phyloP scores from a whole-genome alignment of 2,797 vertebrate genomes.

The Gymnopithys bicolor region DNA sequence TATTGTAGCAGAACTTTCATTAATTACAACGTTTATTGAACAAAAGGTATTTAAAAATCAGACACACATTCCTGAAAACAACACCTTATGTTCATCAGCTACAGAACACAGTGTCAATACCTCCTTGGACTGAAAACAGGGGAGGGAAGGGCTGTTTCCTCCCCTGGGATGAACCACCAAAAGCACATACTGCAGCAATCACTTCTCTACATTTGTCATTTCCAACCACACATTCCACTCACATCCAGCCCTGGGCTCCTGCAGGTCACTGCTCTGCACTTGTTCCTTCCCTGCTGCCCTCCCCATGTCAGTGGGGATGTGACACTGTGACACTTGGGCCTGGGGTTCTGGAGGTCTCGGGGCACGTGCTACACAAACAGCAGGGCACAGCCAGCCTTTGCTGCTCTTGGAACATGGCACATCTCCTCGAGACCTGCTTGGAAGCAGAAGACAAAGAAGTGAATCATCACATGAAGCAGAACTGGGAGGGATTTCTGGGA shows the following conservation, averaged over 20 bases:
- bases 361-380: not conserved
- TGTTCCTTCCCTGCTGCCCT: not conserved
- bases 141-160: constrained; percentile 16
- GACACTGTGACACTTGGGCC: not conserved
- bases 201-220: not conserved
- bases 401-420: fast-evolving
- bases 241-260: not conserved
- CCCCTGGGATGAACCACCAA: not conserved
- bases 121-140: not conserved
- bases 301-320: not conserved
- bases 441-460: not conserved
- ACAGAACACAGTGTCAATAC: not conserved
- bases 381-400: fast-evolving
- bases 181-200: not conserved
- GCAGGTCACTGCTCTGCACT: not conserved
- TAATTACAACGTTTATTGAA: not conserved
- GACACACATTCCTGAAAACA: not conserved
- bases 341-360: not conserved
- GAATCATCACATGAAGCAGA: not conserved
- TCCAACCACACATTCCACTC: not conserved
- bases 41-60: not conserved
- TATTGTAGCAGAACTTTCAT: not conserved
- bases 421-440: not conserved
- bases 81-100: not conserved
- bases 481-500: constrained; percentile 53